These are phyloP conservation scores for Echeneis naucrates DNA, from an alignment of 2,797 vertebrate species.

Conservation along the genomic window DNA sequence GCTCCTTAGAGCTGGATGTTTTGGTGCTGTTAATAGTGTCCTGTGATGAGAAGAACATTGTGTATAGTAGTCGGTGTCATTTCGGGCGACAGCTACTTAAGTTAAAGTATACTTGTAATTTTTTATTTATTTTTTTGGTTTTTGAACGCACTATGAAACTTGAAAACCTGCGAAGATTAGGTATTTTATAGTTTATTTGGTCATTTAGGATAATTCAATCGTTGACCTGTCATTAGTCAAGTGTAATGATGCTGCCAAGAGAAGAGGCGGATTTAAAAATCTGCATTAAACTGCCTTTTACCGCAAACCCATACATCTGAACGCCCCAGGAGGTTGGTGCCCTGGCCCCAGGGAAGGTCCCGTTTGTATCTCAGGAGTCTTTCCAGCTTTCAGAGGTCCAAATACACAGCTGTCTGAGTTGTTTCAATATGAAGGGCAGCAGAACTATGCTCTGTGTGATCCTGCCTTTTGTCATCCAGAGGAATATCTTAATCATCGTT, in stretches of 20 bases:
- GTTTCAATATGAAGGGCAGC: conserved; percentile 47
- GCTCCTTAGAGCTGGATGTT: background rate
- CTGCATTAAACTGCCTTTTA: conserved; percentile 11
- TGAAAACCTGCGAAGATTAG: background rate
- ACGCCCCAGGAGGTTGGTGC: no score
- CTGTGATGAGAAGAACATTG: background rate
- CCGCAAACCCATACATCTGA: conserved; percentile 32
- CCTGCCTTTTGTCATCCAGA: conserved; percentile 48
- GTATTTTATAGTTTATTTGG: background rate
- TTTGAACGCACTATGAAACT: background rate
- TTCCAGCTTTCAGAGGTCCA: conserved; percentile 62
- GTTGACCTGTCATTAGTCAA: conserved; percentile 27
- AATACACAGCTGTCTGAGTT: conserved; percentile 57
- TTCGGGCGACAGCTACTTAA: background rate
- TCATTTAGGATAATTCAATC: background rate
- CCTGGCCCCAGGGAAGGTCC: conserved; percentile 34
- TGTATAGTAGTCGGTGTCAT: background rate
- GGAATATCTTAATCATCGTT: conserved; percentile 62
- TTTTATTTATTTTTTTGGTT: background rate
- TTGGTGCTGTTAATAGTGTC: background rate
- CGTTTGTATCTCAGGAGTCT: conserved; percentile 54
- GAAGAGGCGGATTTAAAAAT: conserved; percentile 35
- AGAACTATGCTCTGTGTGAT: conserved; percentile 44
- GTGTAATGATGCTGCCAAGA: conserved; percentile 35
- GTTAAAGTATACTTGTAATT: background rate